A percentile compares a stretch with the other conserved stretches of the same genome.
phyloP scores from a whole-genome alignment of 92 coral and sea anemone species.

The Paragorgia papillata region DNA sequence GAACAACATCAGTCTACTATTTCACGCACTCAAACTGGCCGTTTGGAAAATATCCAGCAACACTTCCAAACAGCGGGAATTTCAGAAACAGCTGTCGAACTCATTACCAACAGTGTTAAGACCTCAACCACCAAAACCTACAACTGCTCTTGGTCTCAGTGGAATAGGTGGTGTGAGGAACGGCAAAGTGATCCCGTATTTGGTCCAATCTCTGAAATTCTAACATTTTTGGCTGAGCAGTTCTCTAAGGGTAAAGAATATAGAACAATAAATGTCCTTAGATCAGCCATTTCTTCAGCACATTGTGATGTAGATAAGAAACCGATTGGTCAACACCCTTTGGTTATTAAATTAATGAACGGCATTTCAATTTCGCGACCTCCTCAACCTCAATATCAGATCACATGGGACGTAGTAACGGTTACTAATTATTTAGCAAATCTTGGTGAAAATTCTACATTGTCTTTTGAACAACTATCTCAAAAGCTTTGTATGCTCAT shows the following conservation, averaged over 20 bases:
- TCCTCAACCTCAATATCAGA: constrained; percentile 60
- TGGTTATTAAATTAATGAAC: constrained; percentile 48
- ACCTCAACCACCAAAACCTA: constrained; percentile 46
- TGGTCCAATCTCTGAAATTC: constrained; percentile 32
- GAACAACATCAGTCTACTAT: constrained; percentile 40
- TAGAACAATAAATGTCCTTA: constrained; percentile 37
- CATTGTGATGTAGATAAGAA: constrained; percentile 43
- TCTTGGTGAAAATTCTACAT: constrained; percentile 39
- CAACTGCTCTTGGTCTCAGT: constrained; percentile 47
- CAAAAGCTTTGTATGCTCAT: constrained; percentile 56
- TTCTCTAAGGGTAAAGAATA: constrained; percentile 28
- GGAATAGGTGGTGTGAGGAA: constrained; percentile 47
- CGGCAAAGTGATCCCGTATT: constrained; percentile 53
- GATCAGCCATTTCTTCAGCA: constrained; percentile 60
- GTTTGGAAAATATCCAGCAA: constrained; percentile 54
- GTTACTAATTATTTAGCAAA: constrained; percentile 15
- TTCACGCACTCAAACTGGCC: constrained; percentile 51
- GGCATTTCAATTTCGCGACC: constrained; percentile 53
- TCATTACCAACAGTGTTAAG: constrained; percentile 44
- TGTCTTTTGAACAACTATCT: constrained; percentile 49
- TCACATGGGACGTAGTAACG: constrained; percentile 45
- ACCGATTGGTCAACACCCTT: constrained; percentile 57
- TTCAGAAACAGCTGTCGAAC: constrained; percentile 48
- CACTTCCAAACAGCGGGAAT: constrained; percentile 35
- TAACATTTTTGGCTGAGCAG: constrained; percentile 40